Conservation (phyloP, 2,797 vertebrate genomes). For the Acanthurus tractus region DNA sequence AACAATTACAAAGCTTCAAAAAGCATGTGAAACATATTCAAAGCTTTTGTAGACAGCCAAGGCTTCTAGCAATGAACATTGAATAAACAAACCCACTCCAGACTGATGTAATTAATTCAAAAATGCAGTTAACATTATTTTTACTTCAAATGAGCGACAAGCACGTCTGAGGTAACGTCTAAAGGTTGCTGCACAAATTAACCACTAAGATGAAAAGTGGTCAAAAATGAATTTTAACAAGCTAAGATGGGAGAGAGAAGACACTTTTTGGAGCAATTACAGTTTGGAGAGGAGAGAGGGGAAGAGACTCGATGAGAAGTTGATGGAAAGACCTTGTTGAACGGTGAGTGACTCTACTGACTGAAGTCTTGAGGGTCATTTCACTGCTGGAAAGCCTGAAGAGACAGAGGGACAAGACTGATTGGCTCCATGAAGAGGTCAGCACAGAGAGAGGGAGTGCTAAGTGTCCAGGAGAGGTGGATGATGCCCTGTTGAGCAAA, state of each 20-base stretch:
- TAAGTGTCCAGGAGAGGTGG: conserved; percentile 38
- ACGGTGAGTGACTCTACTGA: conserved; percentile 46
- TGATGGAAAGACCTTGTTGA: conserved; percentile 49
- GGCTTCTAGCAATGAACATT: not conserved
- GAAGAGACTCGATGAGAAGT: conserved; percentile 29
- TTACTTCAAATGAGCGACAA: conserved; percentile 4
- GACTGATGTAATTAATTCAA: not conserved
- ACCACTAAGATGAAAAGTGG: conserved; percentile 14
- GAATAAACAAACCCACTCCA: not conserved
- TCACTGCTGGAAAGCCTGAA: conserved; percentile 36
- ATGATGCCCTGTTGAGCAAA: conserved; percentile 9
- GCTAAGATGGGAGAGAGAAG: conserved; percentile 18
- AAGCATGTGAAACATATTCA: conserved; percentile 5
- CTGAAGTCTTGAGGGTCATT: conserved; percentile 53
- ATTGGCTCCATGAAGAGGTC: conserved; percentile 50
- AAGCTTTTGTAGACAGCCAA: not conserved
- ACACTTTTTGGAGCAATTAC: conserved; percentile 55
- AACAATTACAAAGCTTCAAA: not conserved
- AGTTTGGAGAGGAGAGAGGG: conserved; percentile 22
- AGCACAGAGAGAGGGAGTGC: conserved; percentile 23
- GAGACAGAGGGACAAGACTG: conserved; percentile 43
- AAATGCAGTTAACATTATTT: conserved; percentile 9
- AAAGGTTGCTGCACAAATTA: conserved; percentile 6
- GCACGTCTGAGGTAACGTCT: conserved; percentile 1
- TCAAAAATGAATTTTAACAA: conserved; percentile 40